These are phyloP conservation scores for Cyprinodon diabolis DNA, from an alignment of 2,797 vertebrate genomes.

Conservation along the genomic window DNA sequence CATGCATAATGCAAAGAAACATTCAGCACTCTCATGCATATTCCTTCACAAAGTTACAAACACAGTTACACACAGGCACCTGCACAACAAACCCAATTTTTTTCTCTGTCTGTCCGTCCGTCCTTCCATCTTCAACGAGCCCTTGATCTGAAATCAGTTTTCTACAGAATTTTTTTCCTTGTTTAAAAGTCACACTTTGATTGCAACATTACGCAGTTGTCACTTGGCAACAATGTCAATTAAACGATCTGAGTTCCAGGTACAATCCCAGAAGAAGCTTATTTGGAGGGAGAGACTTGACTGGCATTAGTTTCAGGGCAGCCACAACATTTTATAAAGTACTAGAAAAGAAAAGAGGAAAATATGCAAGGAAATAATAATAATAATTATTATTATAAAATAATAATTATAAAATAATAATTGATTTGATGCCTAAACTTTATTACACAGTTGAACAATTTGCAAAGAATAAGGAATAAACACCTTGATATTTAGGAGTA, in stretches of 20 bases:
- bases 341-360: not conserved
- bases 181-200: constrained; percentile 18
- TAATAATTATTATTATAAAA: too few species aligned
- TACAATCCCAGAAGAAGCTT: not conserved
- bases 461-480: not conserved
- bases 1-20: constrained; percentile 27
- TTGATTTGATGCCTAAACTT: too few species aligned
- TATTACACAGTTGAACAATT: not conserved
- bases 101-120: too few species aligned
- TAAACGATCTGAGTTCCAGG: not conserved
- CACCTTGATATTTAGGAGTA: not conserved
- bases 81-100: not conserved
- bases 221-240: not conserved
- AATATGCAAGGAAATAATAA: not conserved
- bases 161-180: constrained; percentile 23
- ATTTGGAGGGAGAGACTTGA: not conserved
- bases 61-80: not conserved
- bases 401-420: too few species aligned
- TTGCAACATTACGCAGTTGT: not conserved
- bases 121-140: constrained; percentile 7
- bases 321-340: not conserved
- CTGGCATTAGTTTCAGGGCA: not conserved
- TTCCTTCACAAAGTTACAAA: not conserved
- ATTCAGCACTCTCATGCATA: constrained; percentile 11
- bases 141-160: constrained; percentile 15